A percentile compares a stretch with the other conserved stretches of the same genome.
Conservation (phyloP, 2,797 vertebrate genomes). For the Labeo calbasu region DNA sequence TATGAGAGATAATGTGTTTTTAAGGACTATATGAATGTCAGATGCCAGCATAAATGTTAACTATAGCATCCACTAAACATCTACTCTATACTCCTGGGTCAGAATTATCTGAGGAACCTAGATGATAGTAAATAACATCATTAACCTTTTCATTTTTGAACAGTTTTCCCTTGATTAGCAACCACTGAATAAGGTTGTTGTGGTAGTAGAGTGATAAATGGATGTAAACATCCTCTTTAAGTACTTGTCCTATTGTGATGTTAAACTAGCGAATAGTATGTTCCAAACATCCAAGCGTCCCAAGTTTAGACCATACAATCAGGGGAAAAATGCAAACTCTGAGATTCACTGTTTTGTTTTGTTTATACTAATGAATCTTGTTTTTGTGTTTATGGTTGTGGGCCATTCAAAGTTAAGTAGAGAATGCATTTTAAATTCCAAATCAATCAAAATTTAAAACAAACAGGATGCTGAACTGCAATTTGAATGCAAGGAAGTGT, state of each 20-base stretch:
- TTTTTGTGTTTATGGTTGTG: not conserved
- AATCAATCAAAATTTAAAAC: not conserved
- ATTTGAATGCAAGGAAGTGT: not conserved
- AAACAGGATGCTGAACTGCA: not conserved
- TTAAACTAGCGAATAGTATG: slow-evolving; percentile 6
- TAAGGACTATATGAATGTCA: not conserved
- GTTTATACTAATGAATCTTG: not conserved
- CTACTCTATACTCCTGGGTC: slow-evolving; percentile 2
- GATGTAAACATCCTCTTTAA: slow-evolving; percentile 23
- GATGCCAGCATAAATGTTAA: slow-evolving; percentile 11
- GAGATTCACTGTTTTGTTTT: not conserved
- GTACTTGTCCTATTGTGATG: slow-evolving; percentile 14
- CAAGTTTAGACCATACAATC: not conserved
- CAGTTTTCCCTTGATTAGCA: slow-evolving; percentile 26
- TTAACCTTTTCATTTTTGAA: slow-evolving; percentile 20
- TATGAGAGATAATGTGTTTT: not conserved
- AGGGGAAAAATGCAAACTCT: not conserved
- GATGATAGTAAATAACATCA: slow-evolving; percentile 24
- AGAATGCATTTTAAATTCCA: not conserved
- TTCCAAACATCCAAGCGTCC: not conserved
- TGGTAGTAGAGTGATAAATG: slow-evolving; percentile 17
- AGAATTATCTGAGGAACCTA: slow-evolving; percentile 16
- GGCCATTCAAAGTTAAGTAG: not conserved
- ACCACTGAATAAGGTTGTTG: slow-evolving; percentile 18
- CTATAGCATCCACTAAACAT: not conserved